A percentile compares a stretch with the other conserved stretches of the same genome.
Conservation (phyloP, 2,888 invertebrate genomes). For the Saturnia pavonia region DNA sequence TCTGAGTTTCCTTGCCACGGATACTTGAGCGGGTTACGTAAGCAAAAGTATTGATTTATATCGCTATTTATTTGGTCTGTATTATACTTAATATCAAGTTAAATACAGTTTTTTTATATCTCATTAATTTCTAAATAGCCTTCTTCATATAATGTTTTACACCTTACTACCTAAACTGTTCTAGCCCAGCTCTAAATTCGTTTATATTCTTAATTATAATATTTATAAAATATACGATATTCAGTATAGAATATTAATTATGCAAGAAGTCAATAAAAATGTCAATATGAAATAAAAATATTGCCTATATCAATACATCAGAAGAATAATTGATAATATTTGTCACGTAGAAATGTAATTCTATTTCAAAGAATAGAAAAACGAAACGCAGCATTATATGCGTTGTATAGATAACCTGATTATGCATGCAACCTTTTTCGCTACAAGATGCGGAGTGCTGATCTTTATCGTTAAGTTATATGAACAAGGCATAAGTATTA, state of each 20-base stretch:
- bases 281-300: not conserved
- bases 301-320: not conserved
- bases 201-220: not conserved
- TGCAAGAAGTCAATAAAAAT: not conserved
- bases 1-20: too few relatives aligned
- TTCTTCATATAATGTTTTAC: not conserved
- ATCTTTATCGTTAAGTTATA: conserved; percentile 50
- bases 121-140: not conserved
- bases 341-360: not conserved
- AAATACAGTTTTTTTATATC: not conserved
- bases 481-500: conserved; percentile 45
- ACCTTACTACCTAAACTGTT: not conserved
- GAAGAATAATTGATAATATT: not conserved
- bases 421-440: conserved; percentile 16
- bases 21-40: too few relatives aligned
- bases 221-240: not conserved
- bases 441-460: conserved; percentile 32
- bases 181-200: conserved; percentile 23
- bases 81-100: too few relatives aligned
- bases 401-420: conserved; percentile 1
- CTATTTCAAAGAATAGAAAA: conserved; percentile 9
- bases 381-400: not conserved
- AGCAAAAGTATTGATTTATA: too few relatives aligned
- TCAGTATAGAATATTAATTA: not conserved
- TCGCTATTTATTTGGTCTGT: too few relatives aligned